Evolutionary conservation across 2,797 vertebrate species (phyloP).

Genomic region (Anguilla anguilla): DNA sequence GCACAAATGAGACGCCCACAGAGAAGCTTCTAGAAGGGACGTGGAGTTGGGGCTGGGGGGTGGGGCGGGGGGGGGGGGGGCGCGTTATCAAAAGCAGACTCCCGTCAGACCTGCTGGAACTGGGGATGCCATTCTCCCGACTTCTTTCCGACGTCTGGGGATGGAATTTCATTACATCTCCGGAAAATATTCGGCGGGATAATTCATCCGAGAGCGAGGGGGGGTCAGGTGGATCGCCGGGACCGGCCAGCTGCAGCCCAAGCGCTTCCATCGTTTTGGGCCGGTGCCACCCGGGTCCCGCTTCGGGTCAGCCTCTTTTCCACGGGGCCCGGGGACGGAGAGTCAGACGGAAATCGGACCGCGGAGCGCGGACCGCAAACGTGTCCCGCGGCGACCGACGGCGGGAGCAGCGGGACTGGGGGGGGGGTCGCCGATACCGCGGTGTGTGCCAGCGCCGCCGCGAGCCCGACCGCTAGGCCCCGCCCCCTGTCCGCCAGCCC

Average conservation of each 20-base stretch:
- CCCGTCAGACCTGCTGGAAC: background rate
- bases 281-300: constrained; percentile 56
- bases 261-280: constrained; percentile 45
- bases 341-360: too few relatives aligned
- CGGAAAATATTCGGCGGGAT: constrained; percentile 73
- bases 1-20: too few relatives aligned
- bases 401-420: too few relatives aligned
- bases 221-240: constrained; percentile 49
- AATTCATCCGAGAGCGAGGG: constrained; percentile 46
- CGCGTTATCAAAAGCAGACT: background rate
- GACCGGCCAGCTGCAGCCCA: constrained; percentile 51
- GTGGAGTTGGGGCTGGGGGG: too few relatives aligned
- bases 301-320: constrained; percentile 54
- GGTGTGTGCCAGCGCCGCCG: too few relatives aligned
- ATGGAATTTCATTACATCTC: constrained; percentile 77
- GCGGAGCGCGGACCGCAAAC: background rate
- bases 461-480: too few relatives aligned
- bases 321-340: constrained; percentile 34
- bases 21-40: too few relatives aligned
- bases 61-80: too few relatives aligned
- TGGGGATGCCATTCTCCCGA: constrained; percentile 36
- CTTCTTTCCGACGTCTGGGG: constrained; percentile 44
- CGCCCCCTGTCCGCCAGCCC: constrained; percentile 19
- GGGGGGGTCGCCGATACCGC: too few relatives aligned
- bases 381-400: too few relatives aligned